phyloP scores from a whole-genome alignment of 2,888 invertebrate genomes.

The Polia nebulosa region DNA sequence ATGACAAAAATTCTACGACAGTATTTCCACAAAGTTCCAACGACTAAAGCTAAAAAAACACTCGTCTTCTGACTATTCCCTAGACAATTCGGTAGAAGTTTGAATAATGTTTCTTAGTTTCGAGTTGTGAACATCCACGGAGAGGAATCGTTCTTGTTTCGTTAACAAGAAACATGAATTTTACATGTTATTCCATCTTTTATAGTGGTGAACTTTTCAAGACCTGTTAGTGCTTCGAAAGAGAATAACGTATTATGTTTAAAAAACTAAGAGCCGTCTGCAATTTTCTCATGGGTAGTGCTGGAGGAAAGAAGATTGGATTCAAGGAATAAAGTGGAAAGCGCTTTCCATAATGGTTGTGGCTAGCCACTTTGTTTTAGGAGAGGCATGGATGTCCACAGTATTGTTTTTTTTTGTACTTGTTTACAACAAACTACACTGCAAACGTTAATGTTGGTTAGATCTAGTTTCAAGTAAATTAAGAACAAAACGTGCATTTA shows the following conservation, averaged over 20 bases:
- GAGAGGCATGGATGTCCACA: constrained; percentile 1
- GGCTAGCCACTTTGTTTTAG: constrained; percentile 19
- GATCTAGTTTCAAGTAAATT: background rate
- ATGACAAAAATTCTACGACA: constrained; percentile 17
- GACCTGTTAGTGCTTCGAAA: constrained; percentile 46
- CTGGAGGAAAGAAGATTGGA: constrained; percentile 40
- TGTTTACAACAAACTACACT: background rate
- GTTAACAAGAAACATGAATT: constrained; percentile 65
- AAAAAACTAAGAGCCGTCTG: constrained; percentile 35
- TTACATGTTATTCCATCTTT: constrained; percentile 60
- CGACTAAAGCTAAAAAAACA: constrained; percentile 36
- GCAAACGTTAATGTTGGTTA: background rate
- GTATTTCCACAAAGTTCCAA: constrained; percentile 35
- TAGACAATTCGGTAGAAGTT: constrained; percentile 57
- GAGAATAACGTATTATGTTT: constrained; percentile 54
- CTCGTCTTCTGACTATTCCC: constrained; percentile 31
- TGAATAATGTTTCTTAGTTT: constrained; percentile 62
- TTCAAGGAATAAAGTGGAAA: constrained; percentile 36
- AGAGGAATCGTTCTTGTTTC: constrained; percentile 57
- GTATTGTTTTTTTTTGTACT: background rate
- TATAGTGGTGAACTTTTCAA: constrained; percentile 47
- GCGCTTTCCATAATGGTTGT: constrained; percentile 32
- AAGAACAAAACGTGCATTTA: background rate
- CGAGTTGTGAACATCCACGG: constrained; percentile 43
- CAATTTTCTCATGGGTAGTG: constrained; percentile 29